A percentile compares a stretch with the other conserved stretches of the same genome.
phyloP scores from a whole-genome alignment of 2,888 invertebrate species.

The Axea sp. region DNA sequence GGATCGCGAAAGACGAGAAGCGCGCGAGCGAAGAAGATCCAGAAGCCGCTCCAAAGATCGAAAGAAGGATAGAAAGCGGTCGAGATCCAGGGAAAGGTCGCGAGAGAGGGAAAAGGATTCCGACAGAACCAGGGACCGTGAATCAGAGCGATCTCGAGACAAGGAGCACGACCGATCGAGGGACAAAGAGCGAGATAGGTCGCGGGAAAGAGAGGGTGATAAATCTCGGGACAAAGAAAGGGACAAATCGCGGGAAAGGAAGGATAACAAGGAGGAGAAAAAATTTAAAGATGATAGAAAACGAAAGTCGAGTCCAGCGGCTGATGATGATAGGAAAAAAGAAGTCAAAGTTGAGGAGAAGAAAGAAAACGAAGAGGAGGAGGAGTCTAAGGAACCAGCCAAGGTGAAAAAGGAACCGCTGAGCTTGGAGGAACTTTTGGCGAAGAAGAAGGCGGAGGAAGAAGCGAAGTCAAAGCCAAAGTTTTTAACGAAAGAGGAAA shows the following conservation, averaged over 20 bases:
- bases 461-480: slow-evolving; percentile 97
- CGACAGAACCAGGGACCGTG: slow-evolving; percentile 73
- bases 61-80: slow-evolving; percentile 74
- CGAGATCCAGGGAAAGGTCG: slow-evolving; percentile 68
- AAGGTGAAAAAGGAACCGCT: slow-evolving; percentile 88
- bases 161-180: slow-evolving; percentile 69
- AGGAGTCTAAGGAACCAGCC: slow-evolving; percentile 70
- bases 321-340: slow-evolving; percentile 77
- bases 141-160: slow-evolving; percentile 67
- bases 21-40: slow-evolving; percentile 70
- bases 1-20: slow-evolving; percentile 78
- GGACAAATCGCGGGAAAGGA: slow-evolving; percentile 79
- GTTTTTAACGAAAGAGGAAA: slow-evolving; percentile 97
- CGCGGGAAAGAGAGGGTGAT: slow-evolving; percentile 67
- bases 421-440: slow-evolving; percentile 96
- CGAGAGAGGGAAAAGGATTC: slow-evolving; percentile 71
- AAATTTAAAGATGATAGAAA: slow-evolving; percentile 75
- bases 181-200: slow-evolving; percentile 75
- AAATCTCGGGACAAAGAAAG: slow-evolving; percentile 74
- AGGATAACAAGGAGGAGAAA: slow-evolving; percentile 71
- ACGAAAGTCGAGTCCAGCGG: slow-evolving; percentile 77
- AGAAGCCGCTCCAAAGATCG: slow-evolving; percentile 74
- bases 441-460: slow-evolving; percentile 97
- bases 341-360: slow-evolving; percentile 73
- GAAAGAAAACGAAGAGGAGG: slow-evolving; percentile 74